These are phyloP conservation scores for Elephas maximus DNA, from an alignment of 2,113 vertebrate species.

Conservation along the genomic window DNA sequence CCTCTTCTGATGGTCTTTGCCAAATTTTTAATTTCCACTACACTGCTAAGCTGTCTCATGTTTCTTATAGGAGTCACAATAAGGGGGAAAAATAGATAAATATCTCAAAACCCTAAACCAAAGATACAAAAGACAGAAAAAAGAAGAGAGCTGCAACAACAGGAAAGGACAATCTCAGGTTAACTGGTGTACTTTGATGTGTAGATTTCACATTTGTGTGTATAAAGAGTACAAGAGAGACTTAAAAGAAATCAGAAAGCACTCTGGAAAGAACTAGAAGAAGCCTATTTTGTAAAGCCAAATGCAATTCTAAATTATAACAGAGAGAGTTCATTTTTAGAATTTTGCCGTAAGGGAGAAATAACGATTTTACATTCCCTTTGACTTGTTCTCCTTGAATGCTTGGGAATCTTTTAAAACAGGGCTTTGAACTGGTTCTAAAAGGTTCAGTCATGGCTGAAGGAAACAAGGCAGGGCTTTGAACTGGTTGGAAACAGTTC, in stretches of 20 bases:
- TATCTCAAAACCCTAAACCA: not conserved
- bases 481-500: no score
- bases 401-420: not conserved
- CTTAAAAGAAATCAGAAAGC: not conserved
- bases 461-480: no score
- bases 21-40: not conserved
- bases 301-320: not conserved
- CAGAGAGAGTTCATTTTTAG: not conserved
- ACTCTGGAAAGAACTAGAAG: slow-evolving; percentile 6
- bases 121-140: not conserved
- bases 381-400: not conserved
- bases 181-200: not conserved
- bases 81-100: not conserved
- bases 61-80: not conserved
- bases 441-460: no score
- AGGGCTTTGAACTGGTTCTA: no score
- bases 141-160: not conserved
- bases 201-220: no score
- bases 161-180: not conserved
- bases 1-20: not conserved
- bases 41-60: not conserved
- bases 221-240: not conserved
- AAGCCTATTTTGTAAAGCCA: not conserved
- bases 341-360: not conserved
- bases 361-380: not conserved